Evolutionary conservation across 1,140 invertebrate genomes (phyloP).

Genomic region (Drosophila tani): DNA sequence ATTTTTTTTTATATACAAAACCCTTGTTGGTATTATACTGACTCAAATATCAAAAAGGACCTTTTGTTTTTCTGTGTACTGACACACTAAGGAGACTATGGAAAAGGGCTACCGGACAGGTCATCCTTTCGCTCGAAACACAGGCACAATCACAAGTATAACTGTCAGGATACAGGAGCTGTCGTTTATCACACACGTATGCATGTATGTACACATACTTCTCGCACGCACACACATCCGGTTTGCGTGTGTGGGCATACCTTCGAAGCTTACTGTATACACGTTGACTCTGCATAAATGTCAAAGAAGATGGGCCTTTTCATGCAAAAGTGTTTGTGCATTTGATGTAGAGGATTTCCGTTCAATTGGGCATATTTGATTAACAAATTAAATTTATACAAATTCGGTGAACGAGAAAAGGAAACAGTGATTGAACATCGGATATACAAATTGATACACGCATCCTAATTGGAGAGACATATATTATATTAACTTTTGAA

Average conservation of each 20-base stretch:
- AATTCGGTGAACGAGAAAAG: not conserved
- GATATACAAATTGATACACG: not conserved
- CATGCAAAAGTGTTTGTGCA: conserved; percentile 2
- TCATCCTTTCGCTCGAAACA: conserved; percentile 48
- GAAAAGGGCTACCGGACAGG: conserved; percentile 19
- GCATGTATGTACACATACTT: conserved; percentile 7
- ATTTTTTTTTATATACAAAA: too few species aligned
- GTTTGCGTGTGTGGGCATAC: conserved; percentile 4
- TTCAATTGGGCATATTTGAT: conserved; percentile 48
- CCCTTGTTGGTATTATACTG: not conserved
- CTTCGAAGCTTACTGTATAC: conserved; percentile 33
- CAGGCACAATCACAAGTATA: conserved; percentile 53
- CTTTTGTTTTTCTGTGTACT: not conserved
- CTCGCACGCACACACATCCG: conserved; percentile 8
- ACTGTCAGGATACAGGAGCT: conserved; percentile 50
- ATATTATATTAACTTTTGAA: too few species aligned
- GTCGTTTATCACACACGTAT: conserved; percentile 58
- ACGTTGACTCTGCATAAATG: conserved; percentile 53
- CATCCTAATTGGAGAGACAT: not conserved
- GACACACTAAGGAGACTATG: conserved; percentile 7
- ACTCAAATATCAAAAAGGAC: too few species aligned
- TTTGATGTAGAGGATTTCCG: conserved; percentile 23
- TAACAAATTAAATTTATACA: conserved; percentile 27
- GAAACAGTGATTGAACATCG: conserved; percentile 1
- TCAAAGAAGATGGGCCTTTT: conserved; percentile 29